Base-by-base conservation (phyloP, 2,113 vertebrate species). In the Periophthalmus modestus region DNA sequence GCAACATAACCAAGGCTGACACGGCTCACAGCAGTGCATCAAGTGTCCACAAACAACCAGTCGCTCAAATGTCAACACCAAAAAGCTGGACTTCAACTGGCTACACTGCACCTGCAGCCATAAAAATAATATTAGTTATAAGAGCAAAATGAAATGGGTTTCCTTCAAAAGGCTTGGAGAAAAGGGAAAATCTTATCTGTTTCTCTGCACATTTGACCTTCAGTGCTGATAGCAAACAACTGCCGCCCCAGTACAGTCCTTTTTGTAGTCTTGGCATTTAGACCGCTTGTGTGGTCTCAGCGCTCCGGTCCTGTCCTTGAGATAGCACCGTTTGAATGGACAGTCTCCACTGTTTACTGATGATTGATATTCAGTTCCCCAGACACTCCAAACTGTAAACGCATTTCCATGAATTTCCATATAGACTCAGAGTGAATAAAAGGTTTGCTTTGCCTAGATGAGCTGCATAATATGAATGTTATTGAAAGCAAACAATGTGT, bases 401-500 rank as follows among this genome's bases (percentile, higher is more conserved):
- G 73, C 85, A 87, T 88, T 90, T 84, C 85, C 88, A 91, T 90
- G 87, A 87, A 92, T 93, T 92, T 92, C 90, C 91, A 93, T 92
- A 89, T 90, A 91, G 89, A 91, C 87, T 84, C 80, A 6, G 79
- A 74, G 89, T 79, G 89, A 88, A 90, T 88, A 87, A 89, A 84
- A 89, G 88, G 87, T 91, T 90, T 87, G 85, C 88, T 89, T 90
- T 88, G 73, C 82, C 86, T 79, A 82, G 88, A 90, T 87, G 81
- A 92, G 88, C 86, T 82, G 89, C 88, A 92, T 90, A 90, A 90
- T 92, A 83, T 87, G 89, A 91, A 92, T 86, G 85, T 91, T 92
- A 89, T 84, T 89, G 90, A 86, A 85, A 82, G 83, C 75, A 85
- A 91, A 90, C 88, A 87, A 85, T 86, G 83, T 85, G 83, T 85